Conservation (phyloP, 2,113 vertebrate species). For the Cryptotis parvus region DNA sequence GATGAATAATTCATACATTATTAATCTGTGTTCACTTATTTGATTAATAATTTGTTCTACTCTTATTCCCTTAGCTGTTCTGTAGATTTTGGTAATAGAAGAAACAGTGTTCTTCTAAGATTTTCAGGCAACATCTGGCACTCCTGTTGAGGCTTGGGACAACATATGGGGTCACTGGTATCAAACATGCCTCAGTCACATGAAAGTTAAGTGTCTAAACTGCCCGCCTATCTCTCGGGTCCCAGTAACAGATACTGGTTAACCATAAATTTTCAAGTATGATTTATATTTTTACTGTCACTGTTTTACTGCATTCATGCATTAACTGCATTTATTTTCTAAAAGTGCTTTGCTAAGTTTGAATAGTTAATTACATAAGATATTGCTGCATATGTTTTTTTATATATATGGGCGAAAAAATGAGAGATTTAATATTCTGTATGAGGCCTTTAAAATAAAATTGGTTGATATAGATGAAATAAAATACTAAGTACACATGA, state of each 20-base stretch:
- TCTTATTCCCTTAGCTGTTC: neutral
- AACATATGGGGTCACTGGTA: too few relatives aligned
- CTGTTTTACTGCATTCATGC: conserved; percentile 8
- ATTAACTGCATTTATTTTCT: conserved; percentile 37
- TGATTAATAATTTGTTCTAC: too few relatives aligned
- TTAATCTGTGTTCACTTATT: too few relatives aligned
- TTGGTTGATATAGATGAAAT: conserved; percentile 43
- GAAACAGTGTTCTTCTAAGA: too few relatives aligned
- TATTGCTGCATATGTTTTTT: conserved; percentile 2
- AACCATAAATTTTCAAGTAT: conserved; percentile 50
- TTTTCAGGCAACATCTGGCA: too few relatives aligned
- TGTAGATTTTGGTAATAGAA: conserved; percentile 4
- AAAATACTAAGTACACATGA: conserved; percentile 58
- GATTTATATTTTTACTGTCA: conserved; percentile 25
- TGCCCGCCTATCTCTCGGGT: too few relatives aligned
- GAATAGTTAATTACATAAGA: conserved; percentile 12
- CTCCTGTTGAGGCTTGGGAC: too few relatives aligned
- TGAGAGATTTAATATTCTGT: neutral
- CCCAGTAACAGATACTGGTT: neutral
- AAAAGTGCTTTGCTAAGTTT: conserved; percentile 45
- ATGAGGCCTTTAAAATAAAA: conserved; percentile 49
- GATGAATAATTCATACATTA: too few relatives aligned
- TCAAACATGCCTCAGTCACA: too few relatives aligned
- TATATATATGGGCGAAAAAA: too few relatives aligned
- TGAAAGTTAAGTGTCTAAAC: too few relatives aligned